Evolutionary conservation across 2,888 invertebrate species (phyloP), one percentile per base, ranked within the genome.

Genomic region (Volucella zonaria): DNA sequence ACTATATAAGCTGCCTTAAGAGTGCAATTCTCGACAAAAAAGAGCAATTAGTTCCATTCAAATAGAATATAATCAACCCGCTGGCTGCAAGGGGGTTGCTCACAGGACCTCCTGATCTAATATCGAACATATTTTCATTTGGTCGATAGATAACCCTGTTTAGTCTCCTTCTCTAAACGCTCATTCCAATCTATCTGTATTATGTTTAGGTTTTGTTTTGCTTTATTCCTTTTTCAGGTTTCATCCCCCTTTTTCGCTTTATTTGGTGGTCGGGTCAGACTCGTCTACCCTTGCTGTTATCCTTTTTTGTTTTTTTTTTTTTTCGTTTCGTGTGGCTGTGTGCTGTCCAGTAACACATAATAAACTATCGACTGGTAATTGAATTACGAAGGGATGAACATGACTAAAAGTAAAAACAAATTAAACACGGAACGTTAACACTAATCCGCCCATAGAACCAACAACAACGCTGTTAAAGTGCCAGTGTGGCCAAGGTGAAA

Each of bases 41-140:
- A 76, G 81, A 85, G 85, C 85, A 85, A 85, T 85, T 85, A 85
- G 85, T 85, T 81, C 81, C 76, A 85, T 81, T 76, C 81, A 76
- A 76, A 81, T 73, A 43, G 76, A 62, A 82, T 76, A 76, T 73
- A 76, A 76, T 81, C 81, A 85, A 85, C 76, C 80, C 76, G 6
- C 31, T 6, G 4, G 31, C 43, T n/a, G 62, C 51, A 58, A 18
- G 66, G 54, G 73, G 47, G 31, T 38, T 56, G 31, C 31, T 31
- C 31, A 52, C 67, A 59, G 68, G 66, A 18, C 51, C 61, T 45
- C 74, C 45, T 70, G 79, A 78, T 79, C 82, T 79, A 82, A 83
- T 83, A 80, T 75, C 80, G 83, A 83, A 70, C 74, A 83, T 80
- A 83, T 83, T 83, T 75, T 56, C 62, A 51, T 78, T 56, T 74